Percentiles rank a stretch among this genome's conserved stretches.
Evolutionary conservation across 1,140 invertebrate species (phyloP).

Genomic region (Melipona quadrifasciata): DNA sequence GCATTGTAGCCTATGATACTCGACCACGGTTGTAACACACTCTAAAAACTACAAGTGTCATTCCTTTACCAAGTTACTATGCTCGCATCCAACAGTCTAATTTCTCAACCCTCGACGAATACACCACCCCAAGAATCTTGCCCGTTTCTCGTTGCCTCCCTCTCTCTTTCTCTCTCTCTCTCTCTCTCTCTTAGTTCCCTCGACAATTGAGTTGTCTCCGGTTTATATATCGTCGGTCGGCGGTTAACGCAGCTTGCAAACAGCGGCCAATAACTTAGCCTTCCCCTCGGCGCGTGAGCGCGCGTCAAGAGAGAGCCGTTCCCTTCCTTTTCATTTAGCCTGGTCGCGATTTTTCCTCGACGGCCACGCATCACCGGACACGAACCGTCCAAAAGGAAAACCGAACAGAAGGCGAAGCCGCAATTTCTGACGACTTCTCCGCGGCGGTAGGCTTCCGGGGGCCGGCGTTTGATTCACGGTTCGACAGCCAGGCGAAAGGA

Average conservation of each 20-base stretch:
- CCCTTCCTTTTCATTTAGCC: slow-evolving; percentile 41
- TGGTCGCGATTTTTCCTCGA: slow-evolving; percentile 1
- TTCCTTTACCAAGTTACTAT: not conserved
- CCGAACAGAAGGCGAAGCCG: not conserved
- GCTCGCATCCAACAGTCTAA: not conserved
- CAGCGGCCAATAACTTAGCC: slow-evolving; percentile 15
- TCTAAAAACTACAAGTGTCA: no score
- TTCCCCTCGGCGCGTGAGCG: not conserved
- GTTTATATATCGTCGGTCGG: slow-evolving; percentile 18
- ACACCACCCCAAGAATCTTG: not conserved
- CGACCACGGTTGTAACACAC: no score
- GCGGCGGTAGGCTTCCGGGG: slow-evolving; percentile 19
- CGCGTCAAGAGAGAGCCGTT: slow-evolving; percentile 31
- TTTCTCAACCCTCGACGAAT: not conserved
- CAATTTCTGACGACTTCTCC: slow-evolving; percentile 21
- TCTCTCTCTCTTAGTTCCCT: not conserved
- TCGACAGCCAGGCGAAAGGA: slow-evolving; percentile 11
- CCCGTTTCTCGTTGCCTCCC: not conserved
- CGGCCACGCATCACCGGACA: not conserved
- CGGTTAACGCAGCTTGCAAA: slow-evolving; percentile 13
- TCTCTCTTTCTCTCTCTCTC: no score
- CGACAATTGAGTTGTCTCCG: slow-evolving; percentile 9
- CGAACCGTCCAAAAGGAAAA: not conserved
- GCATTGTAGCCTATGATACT: no score
- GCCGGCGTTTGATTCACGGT: slow-evolving; percentile 27